A percentile compares a stretch with the other conserved stretches of the same genome.
These are phyloP conservation scores for Sisyra nigra DNA, from an alignment of 2,888 invertebrate species.

Conservation along the genomic window DNA sequence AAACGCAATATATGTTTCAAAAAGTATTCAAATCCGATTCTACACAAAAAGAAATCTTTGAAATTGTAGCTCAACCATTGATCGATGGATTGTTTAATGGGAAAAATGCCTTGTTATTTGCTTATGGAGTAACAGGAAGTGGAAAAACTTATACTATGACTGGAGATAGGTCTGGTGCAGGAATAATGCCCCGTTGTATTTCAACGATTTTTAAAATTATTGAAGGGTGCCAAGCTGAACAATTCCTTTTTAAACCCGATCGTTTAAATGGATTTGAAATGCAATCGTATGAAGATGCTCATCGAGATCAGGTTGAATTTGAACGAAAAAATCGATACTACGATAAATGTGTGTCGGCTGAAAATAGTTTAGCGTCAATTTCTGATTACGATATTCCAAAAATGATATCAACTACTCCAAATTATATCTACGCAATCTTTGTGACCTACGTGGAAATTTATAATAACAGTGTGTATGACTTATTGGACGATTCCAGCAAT, in stretches of 20 bases:
- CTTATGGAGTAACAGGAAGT: constrained; percentile 93
- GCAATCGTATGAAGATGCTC: constrained; percentile 75
- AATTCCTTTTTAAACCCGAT: constrained; percentile 86
- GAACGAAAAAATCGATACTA: constrained; percentile 11
- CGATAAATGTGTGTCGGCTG: constrained; percentile 1
- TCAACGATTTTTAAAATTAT: constrained; percentile 91
- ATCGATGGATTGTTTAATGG: constrained; percentile 77
- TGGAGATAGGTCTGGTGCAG: constrained; percentile 51
- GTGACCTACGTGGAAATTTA: constrained; percentile 93
- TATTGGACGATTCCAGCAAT: constrained; percentile 64
- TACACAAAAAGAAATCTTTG: constrained; percentile 71
- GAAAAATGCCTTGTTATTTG: constrained; percentile 84
- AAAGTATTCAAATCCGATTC: constrained; percentile 70
- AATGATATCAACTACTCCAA: constrained; percentile 49
- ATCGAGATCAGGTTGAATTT: constrained; percentile 37
- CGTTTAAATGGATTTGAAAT: constrained; percentile 88
- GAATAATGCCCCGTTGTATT: constrained; percentile 77
- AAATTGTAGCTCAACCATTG: constrained; percentile 68
- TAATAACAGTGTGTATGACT: constrained; percentile 91
- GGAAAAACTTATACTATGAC: constrained; percentile 98
- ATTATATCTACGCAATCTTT: constrained; percentile 73
- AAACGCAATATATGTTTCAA: constrained; percentile 63
- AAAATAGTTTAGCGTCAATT: constrained; percentile 21
- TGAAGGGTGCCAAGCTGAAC: constrained; percentile 63
- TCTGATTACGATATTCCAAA: not conserved